These are phyloP conservation scores for Stegodyphus dumicola DNA, from an alignment of 1,140 invertebrate species.

Conservation along the genomic window DNA sequence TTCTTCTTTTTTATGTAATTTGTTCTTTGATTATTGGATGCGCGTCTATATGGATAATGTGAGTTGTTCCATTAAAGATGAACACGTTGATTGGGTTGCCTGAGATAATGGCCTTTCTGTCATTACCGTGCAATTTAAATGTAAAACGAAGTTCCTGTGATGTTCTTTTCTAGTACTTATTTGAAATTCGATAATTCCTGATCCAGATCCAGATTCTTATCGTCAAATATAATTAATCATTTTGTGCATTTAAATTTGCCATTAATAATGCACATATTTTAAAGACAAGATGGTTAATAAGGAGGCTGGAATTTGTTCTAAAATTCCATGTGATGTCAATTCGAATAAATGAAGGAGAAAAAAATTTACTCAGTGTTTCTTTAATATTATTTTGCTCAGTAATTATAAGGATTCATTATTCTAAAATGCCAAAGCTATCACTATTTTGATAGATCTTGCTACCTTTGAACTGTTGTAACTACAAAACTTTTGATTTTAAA, in stretches of 20 bases:
- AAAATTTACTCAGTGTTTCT: too few relatives aligned
- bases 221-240: conserved; percentile 24
- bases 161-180: conserved; percentile 6
- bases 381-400: too few relatives aligned
- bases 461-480: too few relatives aligned
- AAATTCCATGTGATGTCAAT: too few relatives aligned
- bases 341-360: too few relatives aligned
- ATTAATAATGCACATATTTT: too few relatives aligned
- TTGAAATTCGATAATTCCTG: conserved; percentile 40
- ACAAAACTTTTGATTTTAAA: too few relatives aligned
- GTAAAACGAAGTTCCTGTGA: conserved; percentile 45
- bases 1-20: conserved; percentile 6
- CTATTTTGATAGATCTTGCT: too few relatives aligned
- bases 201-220: conserved; percentile 24
- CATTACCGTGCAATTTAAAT: conserved; percentile 60
- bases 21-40: conserved; percentile 47
- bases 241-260: neutral
- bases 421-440: too few relatives aligned
- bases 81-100: conserved; percentile 46
- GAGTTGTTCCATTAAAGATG: conserved; percentile 53
- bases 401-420: too few relatives aligned
- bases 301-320: too few relatives aligned
- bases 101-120: conserved; percentile 38
- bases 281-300: too few relatives aligned
- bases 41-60: conserved; percentile 48